A percentile compares a stretch with the other conserved stretches of the same genome.
phyloP scores from a whole-genome alignment of 2,888 invertebrate genomes.

The Dryadula phaetusa region DNA sequence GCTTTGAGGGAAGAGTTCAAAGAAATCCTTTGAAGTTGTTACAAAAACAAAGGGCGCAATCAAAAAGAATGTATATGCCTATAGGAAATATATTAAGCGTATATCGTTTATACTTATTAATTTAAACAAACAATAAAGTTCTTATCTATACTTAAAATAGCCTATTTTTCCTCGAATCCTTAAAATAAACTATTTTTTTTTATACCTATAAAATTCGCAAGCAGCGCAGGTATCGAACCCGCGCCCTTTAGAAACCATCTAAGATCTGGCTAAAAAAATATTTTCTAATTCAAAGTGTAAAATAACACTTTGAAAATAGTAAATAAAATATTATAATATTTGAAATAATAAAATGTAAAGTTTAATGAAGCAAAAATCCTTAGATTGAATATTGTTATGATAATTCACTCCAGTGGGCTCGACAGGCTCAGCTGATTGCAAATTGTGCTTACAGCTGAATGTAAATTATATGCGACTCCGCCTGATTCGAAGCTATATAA shows the following conservation, averaged over 20 bases:
- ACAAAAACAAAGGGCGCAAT: conserved; percentile 39
- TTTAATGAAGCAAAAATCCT: conserved; percentile 41
- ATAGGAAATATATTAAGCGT: not conserved
- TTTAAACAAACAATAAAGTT: not conserved
- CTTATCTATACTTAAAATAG: not conserved
- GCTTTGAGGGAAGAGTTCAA: conserved; percentile 43
- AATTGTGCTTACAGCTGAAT: conserved; percentile 76
- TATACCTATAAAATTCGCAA: too few relatives aligned
- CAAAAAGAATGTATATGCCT: conserved; percentile 24
- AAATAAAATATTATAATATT: conserved; percentile 8
- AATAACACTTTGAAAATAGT: too few relatives aligned
- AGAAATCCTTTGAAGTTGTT: conserved; percentile 43
- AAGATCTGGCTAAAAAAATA: too few relatives aligned
- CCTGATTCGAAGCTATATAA: not conserved
- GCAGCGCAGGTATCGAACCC: too few relatives aligned
- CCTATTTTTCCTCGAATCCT: not conserved
- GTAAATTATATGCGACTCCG: conserved; percentile 73
- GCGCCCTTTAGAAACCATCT: too few relatives aligned
- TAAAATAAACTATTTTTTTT: not conserved
- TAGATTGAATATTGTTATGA: conserved; percentile 45
- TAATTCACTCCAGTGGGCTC: conserved; percentile 42
- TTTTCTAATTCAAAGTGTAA: too few relatives aligned
- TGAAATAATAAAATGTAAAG: conserved; percentile 14
- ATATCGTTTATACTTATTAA: not conserved
- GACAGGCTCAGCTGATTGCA: conserved; percentile 77